Percentiles rank a stretch among this genome's conserved stretches.
Evolutionary conservation across 2,113 vertebrate species (phyloP).

Genomic region (Numenius arquata): DNA sequence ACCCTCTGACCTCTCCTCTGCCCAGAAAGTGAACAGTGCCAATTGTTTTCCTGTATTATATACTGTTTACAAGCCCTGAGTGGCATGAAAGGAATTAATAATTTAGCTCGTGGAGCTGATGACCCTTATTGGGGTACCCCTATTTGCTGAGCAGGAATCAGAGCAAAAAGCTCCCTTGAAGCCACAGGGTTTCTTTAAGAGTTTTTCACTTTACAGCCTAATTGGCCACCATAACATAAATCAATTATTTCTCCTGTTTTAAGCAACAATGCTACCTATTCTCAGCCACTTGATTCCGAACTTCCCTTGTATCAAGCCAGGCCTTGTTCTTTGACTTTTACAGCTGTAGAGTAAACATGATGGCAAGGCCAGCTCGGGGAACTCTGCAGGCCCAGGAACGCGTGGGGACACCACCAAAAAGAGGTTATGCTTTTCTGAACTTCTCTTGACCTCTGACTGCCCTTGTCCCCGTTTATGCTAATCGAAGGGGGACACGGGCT

Average conservation of each 20-base stretch:
- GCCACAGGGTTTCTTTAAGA: conserved; percentile 70
- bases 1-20: conserved; percentile 83
- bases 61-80: conserved; percentile 82
- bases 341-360: conserved; percentile 66
- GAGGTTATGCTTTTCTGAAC: conserved; percentile 84
- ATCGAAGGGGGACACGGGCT: conserved; percentile 49
- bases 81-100: conserved; percentile 81
- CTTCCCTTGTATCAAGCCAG: conserved; percentile 75
- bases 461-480: conserved; percentile 76
- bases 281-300: conserved; percentile 71
- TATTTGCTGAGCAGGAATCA: conserved; percentile 70
- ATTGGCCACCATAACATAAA: conserved; percentile 85
- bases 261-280: conserved; percentile 86
- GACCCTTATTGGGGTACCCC: conserved; percentile 78
- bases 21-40: conserved; percentile 78
- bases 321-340: conserved; percentile 81
- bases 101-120: conserved; percentile 73
- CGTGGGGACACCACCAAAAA: conserved; percentile 68
- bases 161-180: conserved; percentile 69
- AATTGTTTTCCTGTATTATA: conserved; percentile 82
- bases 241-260: conserved; percentile 85
- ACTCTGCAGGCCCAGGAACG: conserved; percentile 59
- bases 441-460: conserved; percentile 83
- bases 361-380: conserved; percentile 54
- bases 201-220: conserved; percentile 87